Conservation (phyloP, 2,113 vertebrate genomes). For the Delphinus delphis region DNA sequence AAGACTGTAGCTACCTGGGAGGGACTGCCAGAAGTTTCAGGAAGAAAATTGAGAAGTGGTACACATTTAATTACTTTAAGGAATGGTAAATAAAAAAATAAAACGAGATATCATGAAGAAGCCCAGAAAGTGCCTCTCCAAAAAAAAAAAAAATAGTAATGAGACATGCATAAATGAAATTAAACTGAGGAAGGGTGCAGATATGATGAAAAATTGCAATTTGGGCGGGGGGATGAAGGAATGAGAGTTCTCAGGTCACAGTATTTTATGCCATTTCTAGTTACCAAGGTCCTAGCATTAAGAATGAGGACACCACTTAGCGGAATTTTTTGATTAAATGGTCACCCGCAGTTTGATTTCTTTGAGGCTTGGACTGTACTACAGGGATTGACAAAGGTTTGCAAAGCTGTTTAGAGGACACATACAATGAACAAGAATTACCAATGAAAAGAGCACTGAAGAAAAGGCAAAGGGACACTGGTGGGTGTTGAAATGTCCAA, state of each 20-base stretch:
- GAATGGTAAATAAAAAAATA: neutral
- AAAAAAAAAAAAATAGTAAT: neutral
- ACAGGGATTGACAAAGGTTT: neutral
- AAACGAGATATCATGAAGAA: neutral
- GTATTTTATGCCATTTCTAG: conserved; percentile 12
- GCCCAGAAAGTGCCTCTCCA: neutral
- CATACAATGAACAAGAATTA: neutral
- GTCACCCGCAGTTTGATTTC: neutral
- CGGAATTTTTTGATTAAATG: neutral
- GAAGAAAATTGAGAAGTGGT: conserved; percentile 9
- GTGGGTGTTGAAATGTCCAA: neutral
- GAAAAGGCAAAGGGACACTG: neutral
- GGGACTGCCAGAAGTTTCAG: neutral
- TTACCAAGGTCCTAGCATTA: neutral
- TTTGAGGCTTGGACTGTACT: neutral
- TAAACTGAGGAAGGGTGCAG: neutral
- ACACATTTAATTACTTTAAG: conserved; percentile 24
- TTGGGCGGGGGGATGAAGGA: neutral
- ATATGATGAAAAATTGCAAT: neutral
- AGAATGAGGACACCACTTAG: neutral
- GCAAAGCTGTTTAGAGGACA: neutral
- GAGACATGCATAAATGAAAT: neutral
- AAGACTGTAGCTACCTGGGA: neutral
- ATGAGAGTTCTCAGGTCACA: neutral
- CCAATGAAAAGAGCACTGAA: neutral